These are phyloP conservation scores for Agapornis canus DNA, from an alignment of 2,797 vertebrate species.

Conservation along the genomic window DNA sequence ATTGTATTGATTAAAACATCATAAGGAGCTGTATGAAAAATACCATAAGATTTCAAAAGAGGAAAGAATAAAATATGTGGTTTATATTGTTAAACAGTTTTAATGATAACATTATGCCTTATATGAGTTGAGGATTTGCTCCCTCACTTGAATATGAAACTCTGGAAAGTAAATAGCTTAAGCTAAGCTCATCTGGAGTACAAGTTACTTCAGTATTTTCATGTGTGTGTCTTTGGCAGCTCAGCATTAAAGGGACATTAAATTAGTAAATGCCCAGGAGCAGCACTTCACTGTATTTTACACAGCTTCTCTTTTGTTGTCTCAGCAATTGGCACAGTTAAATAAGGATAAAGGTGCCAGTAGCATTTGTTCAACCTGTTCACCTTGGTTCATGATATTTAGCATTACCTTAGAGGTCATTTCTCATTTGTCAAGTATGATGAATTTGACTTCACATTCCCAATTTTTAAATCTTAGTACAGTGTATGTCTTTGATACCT, in stretches of 20 bases:
- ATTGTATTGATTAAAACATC: not conserved
- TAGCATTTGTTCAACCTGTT: not conserved
- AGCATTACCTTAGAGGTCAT: not conserved
- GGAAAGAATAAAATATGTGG: not conserved
- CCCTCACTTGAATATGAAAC: not conserved
- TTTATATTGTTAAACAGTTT: not conserved
- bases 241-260: not conserved
- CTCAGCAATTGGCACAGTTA: not conserved
- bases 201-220: not conserved
- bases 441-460: not conserved
- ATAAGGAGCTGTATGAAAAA: not conserved
- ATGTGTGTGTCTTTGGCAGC: not conserved
- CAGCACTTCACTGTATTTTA: not conserved
- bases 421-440: not conserved
- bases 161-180: not conserved
- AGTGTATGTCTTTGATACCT: not conserved
- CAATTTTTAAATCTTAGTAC: not conserved
- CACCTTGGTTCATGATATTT: not conserved
- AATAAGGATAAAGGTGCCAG: not conserved
- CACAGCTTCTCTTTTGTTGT: not conserved
- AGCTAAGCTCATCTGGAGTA: not conserved
- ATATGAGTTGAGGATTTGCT: not conserved
- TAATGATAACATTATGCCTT: not conserved
- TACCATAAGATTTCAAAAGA: not conserved
- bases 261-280: not conserved